Conservation (phyloP, 2,113 vertebrate genomes). For the Perca schrenkii region DNA sequence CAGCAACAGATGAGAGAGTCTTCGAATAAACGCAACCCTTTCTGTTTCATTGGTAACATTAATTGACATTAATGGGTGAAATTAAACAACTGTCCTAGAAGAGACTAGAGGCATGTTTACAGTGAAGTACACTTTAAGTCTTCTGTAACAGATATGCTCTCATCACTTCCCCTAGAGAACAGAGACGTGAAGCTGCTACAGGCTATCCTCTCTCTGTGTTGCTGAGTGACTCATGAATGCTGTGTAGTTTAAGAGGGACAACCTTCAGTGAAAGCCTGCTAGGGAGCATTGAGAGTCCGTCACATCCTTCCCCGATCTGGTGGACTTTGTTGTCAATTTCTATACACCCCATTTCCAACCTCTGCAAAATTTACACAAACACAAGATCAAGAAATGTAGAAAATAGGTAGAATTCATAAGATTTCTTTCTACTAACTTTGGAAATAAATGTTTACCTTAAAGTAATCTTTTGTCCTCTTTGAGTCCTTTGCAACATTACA, state of each 20-base stretch:
- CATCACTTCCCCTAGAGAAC: conserved; percentile 20
- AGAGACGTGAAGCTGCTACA: conserved; percentile 1
- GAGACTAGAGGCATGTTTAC: conserved; percentile 42
- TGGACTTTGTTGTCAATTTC: conserved; percentile 40
- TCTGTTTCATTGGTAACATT: conserved; percentile 2
- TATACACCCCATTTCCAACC: conserved; percentile 40
- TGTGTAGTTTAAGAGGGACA: conserved; percentile 1
- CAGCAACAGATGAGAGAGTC: background rate
- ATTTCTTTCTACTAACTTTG: background rate
- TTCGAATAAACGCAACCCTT: background rate
- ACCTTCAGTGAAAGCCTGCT: conserved; percentile 74
- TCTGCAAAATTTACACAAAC: conserved; percentile 51
- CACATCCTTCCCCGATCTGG: conserved; percentile 43
- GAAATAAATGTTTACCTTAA: conserved; percentile 64
- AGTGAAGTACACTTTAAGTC: conserved; percentile 21
- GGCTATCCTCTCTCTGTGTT: background rate
- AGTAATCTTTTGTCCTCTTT: conserved; percentile 66
- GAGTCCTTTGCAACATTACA: conserved; percentile 55
- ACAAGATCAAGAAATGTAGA: background rate
- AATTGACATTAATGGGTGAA: conserved; percentile 25
- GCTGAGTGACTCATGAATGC: background rate
- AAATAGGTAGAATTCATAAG: background rate
- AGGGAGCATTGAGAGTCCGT: conserved; percentile 69
- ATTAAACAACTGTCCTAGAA: conserved; percentile 30
- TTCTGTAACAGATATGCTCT: conserved; percentile 60